Evolutionary conservation across 2,797 vertebrate genomes (phyloP).

Genomic region (Mus caroli): DNA sequence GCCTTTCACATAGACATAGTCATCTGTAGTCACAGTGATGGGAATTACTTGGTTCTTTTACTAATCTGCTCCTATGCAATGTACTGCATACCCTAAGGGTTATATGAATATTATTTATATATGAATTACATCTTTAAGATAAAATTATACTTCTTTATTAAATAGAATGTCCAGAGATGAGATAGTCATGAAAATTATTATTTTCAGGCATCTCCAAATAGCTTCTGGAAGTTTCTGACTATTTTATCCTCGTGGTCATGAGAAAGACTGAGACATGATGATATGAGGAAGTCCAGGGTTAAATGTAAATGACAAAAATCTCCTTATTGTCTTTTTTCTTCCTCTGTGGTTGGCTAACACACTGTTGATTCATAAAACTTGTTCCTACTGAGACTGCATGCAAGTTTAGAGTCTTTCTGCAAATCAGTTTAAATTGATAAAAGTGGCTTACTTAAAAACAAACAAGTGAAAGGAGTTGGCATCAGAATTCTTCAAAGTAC

Average conservation of each 20-base stretch:
- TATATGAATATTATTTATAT: background rate
- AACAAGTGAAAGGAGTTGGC: background rate
- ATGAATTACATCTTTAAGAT: background rate
- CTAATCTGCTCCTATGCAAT: background rate
- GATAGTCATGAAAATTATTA: background rate
- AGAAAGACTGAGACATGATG: background rate
- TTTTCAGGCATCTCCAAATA: background rate
- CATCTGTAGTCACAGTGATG: background rate
- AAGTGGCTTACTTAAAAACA: constrained; percentile 20
- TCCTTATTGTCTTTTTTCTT: background rate
- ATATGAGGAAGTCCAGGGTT: background rate
- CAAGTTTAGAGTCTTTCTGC: constrained; percentile 27
- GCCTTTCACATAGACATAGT: background rate
- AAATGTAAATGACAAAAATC: background rate
- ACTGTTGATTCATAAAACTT: background rate
- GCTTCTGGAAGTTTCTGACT: background rate
- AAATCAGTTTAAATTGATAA: background rate
- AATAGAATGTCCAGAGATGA: background rate
- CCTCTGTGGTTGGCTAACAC: background rate
- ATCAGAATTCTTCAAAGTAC: constrained; percentile 24
- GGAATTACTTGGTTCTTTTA: background rate
- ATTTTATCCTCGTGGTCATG: background rate
- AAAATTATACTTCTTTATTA: constrained; percentile 26
- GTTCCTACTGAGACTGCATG: background rate
- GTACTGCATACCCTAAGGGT: background rate